Evolutionary conservation across 2,888 invertebrate genomes (phyloP).

Genomic region (Agrotis puta): DNA sequence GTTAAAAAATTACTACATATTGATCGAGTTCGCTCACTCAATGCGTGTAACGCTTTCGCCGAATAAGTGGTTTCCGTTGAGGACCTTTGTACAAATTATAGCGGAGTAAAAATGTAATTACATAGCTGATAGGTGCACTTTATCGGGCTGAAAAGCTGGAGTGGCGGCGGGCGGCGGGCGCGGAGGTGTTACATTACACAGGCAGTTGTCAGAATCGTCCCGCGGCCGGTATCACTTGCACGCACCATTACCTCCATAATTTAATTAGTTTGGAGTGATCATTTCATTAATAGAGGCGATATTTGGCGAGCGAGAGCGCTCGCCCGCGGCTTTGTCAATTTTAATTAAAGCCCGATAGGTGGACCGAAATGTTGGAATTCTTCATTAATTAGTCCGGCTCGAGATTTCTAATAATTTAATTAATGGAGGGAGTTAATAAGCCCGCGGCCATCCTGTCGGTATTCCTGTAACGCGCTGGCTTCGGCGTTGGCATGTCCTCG

Average conservation of each 20-base stretch:
- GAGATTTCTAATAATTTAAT: slow-evolving; percentile 91
- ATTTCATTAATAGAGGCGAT: slow-evolving; percentile 90
- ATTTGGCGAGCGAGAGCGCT: slow-evolving; percentile 86
- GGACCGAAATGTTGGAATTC: slow-evolving; percentile 90
- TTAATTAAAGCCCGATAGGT: slow-evolving; percentile 90
- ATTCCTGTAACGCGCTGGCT: slow-evolving; percentile 81
- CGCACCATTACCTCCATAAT: slow-evolving; percentile 90
- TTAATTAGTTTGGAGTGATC: slow-evolving; percentile 91
- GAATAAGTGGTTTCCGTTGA: slow-evolving; percentile 42
- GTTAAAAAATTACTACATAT: slow-evolving; percentile 53
- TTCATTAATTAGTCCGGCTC: slow-evolving; percentile 89
- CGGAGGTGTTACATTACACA: slow-evolving; percentile 62
- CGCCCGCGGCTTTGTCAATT: slow-evolving; percentile 89
- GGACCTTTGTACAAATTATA: slow-evolving; percentile 46
- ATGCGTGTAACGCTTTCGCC: slow-evolving; percentile 56
- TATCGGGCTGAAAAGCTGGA: slow-evolving; percentile 45
- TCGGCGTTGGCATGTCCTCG: slow-evolving; percentile 70
- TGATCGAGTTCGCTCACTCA: slow-evolving; percentile 46
- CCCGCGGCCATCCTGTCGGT: slow-evolving; percentile 79
- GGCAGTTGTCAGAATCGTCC: slow-evolving; percentile 63
- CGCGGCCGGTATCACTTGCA: slow-evolving; percentile 84
- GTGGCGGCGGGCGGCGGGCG: slow-evolving; percentile 32
- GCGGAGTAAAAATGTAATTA: slow-evolving; percentile 45
- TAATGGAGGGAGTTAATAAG: slow-evolving; percentile 88
- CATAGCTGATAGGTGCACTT: slow-evolving; percentile 29